Conservation (phyloP, 2,888 invertebrate genomes). For the Malthinus seriepunctatus region DNA sequence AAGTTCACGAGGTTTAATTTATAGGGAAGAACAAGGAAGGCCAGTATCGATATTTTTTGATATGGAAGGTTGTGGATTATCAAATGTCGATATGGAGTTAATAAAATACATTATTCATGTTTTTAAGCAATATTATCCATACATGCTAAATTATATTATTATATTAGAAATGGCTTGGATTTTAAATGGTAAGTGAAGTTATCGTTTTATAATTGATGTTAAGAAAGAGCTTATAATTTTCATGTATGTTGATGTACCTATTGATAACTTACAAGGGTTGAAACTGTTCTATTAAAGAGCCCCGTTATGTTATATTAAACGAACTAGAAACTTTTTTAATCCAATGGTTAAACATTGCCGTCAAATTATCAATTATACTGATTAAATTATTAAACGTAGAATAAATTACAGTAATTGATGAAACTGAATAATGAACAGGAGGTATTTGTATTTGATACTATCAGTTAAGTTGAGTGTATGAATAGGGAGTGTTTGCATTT, state of each 20-base stretch:
- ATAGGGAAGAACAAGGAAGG: slow-evolving; percentile 71
- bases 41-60: slow-evolving; percentile 87
- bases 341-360: too few species aligned
- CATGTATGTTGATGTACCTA: too few species aligned
- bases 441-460: too few species aligned
- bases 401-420: too few species aligned
- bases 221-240: not conserved
- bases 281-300: too few species aligned
- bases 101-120: slow-evolving; percentile 84
- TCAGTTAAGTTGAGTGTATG: too few species aligned
- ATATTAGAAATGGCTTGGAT: slow-evolving; percentile 96
- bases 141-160: slow-evolving; percentile 83
- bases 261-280: too few species aligned
- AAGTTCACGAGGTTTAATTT: slow-evolving; percentile 34
- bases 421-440: too few species aligned
- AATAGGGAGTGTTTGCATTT: too few species aligned
- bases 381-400: not conserved
- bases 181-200: slow-evolving; percentile 67
- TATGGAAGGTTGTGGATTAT: slow-evolving; percentile 83
- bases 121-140: slow-evolving; percentile 88
- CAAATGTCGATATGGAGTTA: slow-evolving; percentile 91
- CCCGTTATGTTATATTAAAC: too few species aligned
- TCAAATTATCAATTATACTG: not conserved
- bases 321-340: too few species aligned
- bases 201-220: not conserved